phyloP scores from a whole-genome alignment of 2,888 invertebrate genomes.

The Calephelis perditalis region DNA sequence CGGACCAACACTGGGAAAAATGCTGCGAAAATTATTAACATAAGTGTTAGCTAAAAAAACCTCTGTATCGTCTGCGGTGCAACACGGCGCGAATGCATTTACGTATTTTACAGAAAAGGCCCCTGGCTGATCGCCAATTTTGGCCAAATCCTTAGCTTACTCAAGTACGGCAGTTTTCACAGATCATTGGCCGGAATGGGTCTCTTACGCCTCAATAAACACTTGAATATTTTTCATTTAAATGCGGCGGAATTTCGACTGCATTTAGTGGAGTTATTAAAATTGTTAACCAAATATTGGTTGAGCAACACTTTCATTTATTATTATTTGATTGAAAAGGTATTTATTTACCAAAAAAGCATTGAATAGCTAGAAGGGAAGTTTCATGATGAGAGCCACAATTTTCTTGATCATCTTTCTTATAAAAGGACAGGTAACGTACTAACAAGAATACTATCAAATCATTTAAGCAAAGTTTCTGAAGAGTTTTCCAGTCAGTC shows the following conservation, averaged over 20 bases:
- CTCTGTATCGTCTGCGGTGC: not conserved
- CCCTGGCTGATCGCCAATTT: conserved; percentile 32
- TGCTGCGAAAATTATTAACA: too few relatives aligned
- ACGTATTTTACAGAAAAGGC: conserved; percentile 13
- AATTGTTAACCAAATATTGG: not conserved
- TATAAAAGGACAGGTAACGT: too few relatives aligned
- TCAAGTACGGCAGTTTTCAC: conserved; percentile 34
- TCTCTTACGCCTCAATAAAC: conserved; percentile 27
- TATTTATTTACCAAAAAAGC: too few relatives aligned
- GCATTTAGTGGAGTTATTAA: conserved; percentile 11
- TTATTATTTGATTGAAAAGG: too few relatives aligned
- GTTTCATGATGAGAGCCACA: too few relatives aligned
- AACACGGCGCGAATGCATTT: conserved; percentile 1
- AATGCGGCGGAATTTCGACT: conserved; percentile 12
- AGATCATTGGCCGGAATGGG: conserved; percentile 34
- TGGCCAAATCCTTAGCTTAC: conserved; percentile 29
- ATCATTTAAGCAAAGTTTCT: too few relatives aligned
- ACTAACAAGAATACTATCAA: too few relatives aligned
- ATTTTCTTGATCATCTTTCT: too few relatives aligned
- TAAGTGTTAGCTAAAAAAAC: not conserved
- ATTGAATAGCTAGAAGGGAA: too few relatives aligned
- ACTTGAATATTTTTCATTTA: conserved; percentile 26
- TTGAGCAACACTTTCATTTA: too few relatives aligned
- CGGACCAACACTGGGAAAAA: too few relatives aligned
- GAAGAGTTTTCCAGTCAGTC: too few relatives aligned